These are phyloP conservation scores for Rhynchonycteris naso DNA, from an alignment of 2,797 vertebrate species.

Conservation along the genomic window DNA sequence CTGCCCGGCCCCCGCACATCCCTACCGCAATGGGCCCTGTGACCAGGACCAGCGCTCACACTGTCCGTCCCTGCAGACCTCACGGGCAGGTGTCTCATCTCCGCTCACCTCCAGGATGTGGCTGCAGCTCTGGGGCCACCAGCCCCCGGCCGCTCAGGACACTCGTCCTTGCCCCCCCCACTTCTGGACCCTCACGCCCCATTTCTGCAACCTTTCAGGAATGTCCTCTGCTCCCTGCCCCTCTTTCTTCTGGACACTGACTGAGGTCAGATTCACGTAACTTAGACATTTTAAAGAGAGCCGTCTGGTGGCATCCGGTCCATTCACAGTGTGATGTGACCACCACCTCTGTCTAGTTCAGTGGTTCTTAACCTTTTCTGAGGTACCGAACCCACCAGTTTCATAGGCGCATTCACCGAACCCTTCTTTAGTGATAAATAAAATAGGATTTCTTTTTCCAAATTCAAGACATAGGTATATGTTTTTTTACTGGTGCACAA, in stretches of 20 bases:
- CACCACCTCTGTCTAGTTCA: too few relatives aligned
- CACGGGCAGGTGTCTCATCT: too few relatives aligned
- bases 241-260: fast-evolving
- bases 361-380: too few relatives aligned
- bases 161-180: fast-evolving
- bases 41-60: not conserved
- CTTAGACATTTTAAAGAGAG: not conserved
- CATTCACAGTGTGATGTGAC: too few relatives aligned
- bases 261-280: not conserved
- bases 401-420: too few relatives aligned
- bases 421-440: too few relatives aligned
- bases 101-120: not conserved
- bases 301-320: fast-evolving
- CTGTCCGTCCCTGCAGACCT: not conserved
- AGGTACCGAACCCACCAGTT: too few relatives aligned
- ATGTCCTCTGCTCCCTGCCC: not conserved
- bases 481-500: too few relatives aligned
- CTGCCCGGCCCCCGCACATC: fast-evolving
- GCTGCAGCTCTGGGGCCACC: fast-evolving
- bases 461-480: too few relatives aligned
- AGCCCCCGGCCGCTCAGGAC: not conserved
- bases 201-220: not conserved
- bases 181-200: fast-evolving
- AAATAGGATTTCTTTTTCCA: too few relatives aligned
- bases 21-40: fast-evolving